phyloP scores from a whole-genome alignment of 2,797 vertebrate species.

The Buphagus erythrorhynchus region DNA sequence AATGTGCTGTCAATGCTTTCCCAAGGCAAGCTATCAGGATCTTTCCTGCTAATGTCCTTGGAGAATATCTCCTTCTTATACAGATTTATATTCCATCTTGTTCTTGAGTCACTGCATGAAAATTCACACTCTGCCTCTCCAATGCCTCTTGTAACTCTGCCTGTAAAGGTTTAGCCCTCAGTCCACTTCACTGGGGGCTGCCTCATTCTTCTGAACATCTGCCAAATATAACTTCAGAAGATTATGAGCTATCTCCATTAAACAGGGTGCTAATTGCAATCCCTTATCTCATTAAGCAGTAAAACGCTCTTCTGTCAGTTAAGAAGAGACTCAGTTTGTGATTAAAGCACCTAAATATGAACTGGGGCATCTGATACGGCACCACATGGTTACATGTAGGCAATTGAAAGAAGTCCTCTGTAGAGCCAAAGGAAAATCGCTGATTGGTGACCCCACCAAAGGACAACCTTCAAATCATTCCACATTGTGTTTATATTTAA shows the following conservation, averaged over 20 bases:
- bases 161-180: neutral
- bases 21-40: neutral
- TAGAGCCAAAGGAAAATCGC: neutral
- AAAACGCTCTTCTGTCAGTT: neutral
- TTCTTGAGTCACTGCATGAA: neutral
- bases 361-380: neutral
- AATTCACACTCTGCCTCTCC: neutral
- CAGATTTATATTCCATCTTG: neutral
- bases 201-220: neutral
- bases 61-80: neutral
- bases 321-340: neutral
- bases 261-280: neutral
- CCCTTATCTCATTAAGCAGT: neutral
- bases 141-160: neutral
- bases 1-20: neutral
- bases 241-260: neutral
- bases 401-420: neutral
- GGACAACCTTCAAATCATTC: neutral
- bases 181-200: neutral
- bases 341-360: neutral
- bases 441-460: neutral
- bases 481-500: neutral
- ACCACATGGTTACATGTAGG: fast-evolving
- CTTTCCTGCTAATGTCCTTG: neutral
- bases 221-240: neutral